These are phyloP conservation scores for Ascaphus truei DNA, from an alignment of 2,113 vertebrate genomes.

Conservation along the genomic window DNA sequence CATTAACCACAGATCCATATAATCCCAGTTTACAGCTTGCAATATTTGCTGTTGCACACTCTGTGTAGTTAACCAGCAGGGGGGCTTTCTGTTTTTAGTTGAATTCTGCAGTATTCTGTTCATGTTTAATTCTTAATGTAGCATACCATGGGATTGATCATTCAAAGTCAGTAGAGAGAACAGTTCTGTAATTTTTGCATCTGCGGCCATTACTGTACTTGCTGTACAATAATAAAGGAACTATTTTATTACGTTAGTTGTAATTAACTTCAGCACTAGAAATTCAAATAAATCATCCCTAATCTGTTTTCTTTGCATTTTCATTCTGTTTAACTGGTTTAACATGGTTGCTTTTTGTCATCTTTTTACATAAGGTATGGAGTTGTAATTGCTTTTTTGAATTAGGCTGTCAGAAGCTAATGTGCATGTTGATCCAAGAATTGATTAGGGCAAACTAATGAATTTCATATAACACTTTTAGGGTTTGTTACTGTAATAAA, in stretches of 20 bases:
- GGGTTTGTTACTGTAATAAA: constrained; percentile 56
- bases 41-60: constrained; percentile 46
- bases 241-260: constrained; percentile 77
- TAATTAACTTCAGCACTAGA: constrained; percentile 76
- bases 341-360: constrained; percentile 56
- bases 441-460: constrained; percentile 58
- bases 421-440: constrained; percentile 55
- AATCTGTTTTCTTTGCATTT: constrained; percentile 72
- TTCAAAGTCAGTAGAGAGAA: constrained; percentile 56
- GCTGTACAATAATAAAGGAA: constrained; percentile 70
- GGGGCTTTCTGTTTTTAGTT: constrained; percentile 65
- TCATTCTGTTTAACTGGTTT: constrained; percentile 60
- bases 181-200: constrained; percentile 61
- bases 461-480: constrained; percentile 59
- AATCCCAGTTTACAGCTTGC: constrained; percentile 49
- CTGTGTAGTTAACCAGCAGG: constrained; percentile 61
- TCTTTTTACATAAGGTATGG: constrained; percentile 53
- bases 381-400: constrained; percentile 60
- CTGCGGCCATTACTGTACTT: constrained; percentile 64
- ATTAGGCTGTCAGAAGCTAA: constrained; percentile 57
- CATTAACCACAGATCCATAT: too few relatives aligned
- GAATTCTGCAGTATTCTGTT: constrained; percentile 65
- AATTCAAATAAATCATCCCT: constrained; percentile 69
- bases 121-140: constrained; percentile 67
- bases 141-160: constrained; percentile 61